Percentiles rank a stretch among this genome's conserved stretches.
Conservation (phyloP, 1,140 invertebrate genomes). For the Manduca sexta region DNA sequence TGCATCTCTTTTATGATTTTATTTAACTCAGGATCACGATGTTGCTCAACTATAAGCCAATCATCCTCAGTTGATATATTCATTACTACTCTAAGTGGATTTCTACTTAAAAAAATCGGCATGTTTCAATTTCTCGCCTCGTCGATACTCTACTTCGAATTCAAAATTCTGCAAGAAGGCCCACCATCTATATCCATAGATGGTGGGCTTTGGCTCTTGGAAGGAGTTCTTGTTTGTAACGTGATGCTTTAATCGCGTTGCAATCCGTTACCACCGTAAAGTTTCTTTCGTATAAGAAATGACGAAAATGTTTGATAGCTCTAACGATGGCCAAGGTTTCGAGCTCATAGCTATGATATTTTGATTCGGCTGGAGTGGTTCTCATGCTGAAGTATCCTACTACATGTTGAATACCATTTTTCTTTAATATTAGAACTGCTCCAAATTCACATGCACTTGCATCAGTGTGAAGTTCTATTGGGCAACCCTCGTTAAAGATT, state of each 20-base stretch:
- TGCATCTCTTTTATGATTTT: background rate
- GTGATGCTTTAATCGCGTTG: slow-evolving; percentile 24
- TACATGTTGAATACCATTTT: too few species aligned
- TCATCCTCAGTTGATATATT: slow-evolving; percentile 2
- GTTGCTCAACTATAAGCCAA: background rate
- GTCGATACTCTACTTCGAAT: slow-evolving; percentile 13
- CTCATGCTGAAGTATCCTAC: too few species aligned
- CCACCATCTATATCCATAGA: slow-evolving; percentile 44
- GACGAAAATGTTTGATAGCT: slow-evolving; percentile 20
- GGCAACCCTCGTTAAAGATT: slow-evolving; percentile 19
- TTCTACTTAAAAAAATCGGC: slow-evolving; percentile 11
- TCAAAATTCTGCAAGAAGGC: slow-evolving; percentile 25
- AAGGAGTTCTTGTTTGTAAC: slow-evolving; percentile 29
- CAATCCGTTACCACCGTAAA: slow-evolving; percentile 37
- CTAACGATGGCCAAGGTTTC: slow-evolving; percentile 47
- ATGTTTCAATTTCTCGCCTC: slow-evolving; percentile 13
- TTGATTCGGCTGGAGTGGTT: too few species aligned
- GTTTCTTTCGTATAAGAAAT: slow-evolving; percentile 35
- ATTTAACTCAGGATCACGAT: background rate
- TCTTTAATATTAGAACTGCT: too few species aligned
- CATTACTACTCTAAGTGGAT: slow-evolving; percentile 6
- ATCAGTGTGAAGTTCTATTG: too few species aligned
- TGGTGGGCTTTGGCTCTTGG: too few species aligned
- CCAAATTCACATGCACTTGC: too few species aligned
- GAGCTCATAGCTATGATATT: slow-evolving; percentile 51